Evolutionary conservation across 2,888 invertebrate genomes (phyloP), one percentile per base, ranked within the genome.

Genomic region (Eilema griseolum): DNA sequence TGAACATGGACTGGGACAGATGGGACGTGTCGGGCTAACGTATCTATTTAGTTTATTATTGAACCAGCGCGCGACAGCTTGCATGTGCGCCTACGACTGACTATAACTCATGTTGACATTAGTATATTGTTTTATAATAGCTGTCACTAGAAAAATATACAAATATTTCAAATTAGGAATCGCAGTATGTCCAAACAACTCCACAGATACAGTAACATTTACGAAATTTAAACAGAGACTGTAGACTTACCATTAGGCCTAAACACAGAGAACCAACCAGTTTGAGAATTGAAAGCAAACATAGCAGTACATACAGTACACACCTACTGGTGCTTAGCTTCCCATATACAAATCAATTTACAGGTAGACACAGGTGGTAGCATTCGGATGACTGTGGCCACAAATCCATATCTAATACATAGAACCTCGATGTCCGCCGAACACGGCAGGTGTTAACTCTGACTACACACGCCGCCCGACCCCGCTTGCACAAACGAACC

Each of bases 391-490:
- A 82, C 76, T 86, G 83, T 82, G 77, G 83, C 80, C 75, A 79
- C 88, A 88, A 88, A 89, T 87, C 88, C 86, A 74, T 72, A 78
- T 80, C 77, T 87, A 85, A 87, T 88, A 92, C 86, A 90, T 89
- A 90, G 80, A 78, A 85, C 81, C 82, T 83, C 83, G 88, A 93
- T 92, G 93, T 93, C 93, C 83, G 92, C 86, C 86, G 85, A 77
- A 74, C 74, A 76, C 75, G 82, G 88, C 94, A 94, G 94, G 94
- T 95, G 95, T 92, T 93, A 94, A 92, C 92, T 86, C 87, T 77
- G 84, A 71, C 82, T 83, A 85, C 84, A 83, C 85, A 82, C 81
- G 83, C 82, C 83, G 82, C 86, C 82, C 83, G 82, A 80, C 81
- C 82, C 84, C 84, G 86, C 85, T 85, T 84, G 85, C 86, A 91